phyloP scores from a whole-genome alignment of 2,113 vertebrate species.

The Morone saxatilis region DNA sequence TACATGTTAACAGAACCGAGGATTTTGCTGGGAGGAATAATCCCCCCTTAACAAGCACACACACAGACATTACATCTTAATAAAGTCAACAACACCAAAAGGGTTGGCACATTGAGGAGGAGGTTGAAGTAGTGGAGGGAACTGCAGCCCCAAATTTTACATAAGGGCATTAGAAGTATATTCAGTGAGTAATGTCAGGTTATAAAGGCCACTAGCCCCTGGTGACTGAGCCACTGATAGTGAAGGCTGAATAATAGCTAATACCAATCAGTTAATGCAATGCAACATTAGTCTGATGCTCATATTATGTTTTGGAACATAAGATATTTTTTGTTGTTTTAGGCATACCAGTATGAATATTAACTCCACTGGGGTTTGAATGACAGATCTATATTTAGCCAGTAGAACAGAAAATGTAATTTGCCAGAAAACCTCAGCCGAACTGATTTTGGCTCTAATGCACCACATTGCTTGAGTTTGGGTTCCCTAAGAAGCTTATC shows the following conservation, averaged over 20 bases:
- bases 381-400: conserved; percentile 14
- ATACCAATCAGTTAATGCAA: neutral
- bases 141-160: neutral
- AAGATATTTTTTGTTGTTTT: neutral
- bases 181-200: neutral
- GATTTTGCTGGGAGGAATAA: conserved; percentile 1
- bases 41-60: neutral
- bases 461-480: conserved; percentile 1
- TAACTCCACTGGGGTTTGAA: neutral
- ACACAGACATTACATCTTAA: neutral
- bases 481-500: conserved; percentile 29
- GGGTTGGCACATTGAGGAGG: neutral
- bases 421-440: neutral
- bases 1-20: neutral
- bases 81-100: neutral
- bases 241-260: neutral
- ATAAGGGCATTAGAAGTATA: neutral
- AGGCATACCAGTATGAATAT: neutral
- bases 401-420: conserved; percentile 9
- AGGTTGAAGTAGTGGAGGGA: neutral
- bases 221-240: neutral
- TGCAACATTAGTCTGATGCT: neutral
- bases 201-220: neutral
- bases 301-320: neutral
- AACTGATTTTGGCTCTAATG: conserved; percentile 41